Evolutionary conservation across 2,113 vertebrate genomes (phyloP), one percentile per base, ranked within the genome.

Genomic region (Macrotus californicus): DNA sequence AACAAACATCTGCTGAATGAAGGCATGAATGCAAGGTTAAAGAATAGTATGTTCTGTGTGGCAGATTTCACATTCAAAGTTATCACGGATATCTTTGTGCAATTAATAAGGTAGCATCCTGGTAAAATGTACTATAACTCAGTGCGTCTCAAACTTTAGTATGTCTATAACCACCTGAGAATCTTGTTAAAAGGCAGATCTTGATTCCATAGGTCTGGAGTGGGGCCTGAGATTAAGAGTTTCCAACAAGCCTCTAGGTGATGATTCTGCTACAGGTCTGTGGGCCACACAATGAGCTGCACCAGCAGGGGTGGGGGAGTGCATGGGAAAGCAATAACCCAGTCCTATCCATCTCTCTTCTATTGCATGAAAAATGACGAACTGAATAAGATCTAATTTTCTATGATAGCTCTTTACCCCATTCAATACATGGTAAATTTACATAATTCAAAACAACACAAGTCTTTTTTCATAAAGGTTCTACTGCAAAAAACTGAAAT

Each of bases 321-420:
- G 56, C 21, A 0, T 9, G 4, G 36, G 16, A 34, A 69, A 6
- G 36, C 43, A 13, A 18, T 19, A 41, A 96, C 19, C 43, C 64
- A 70, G 31, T 69, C 70, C 18, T 5, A 31, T 7, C 54, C 5
- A 26, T 14, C 39, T 48, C 39, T 56, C 10, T 24, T 77, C 31
- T 64, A 75, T 90, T 64, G 7, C 46, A 24, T n/a, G 41, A 67
- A 52, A 73, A 72, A 88, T 83, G 41, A 85, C 5, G n/a, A 72
- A 82, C 72, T 70, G n/a, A 88, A 77, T 95, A 10, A 19, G 43
- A 54, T 80, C 54, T 94, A 50, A 79, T 97, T 92, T 96, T 83
- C 88, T 70, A 61, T 7, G 36, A 54, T 46, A 83, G 67, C 39
- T 70, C 92, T 82, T 54, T 43, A 69, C 10, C 39, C 36, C 67